Evolutionary conservation across 2,797 vertebrate genomes (phyloP).

Genomic region (Enteromius treurensis): DNA sequence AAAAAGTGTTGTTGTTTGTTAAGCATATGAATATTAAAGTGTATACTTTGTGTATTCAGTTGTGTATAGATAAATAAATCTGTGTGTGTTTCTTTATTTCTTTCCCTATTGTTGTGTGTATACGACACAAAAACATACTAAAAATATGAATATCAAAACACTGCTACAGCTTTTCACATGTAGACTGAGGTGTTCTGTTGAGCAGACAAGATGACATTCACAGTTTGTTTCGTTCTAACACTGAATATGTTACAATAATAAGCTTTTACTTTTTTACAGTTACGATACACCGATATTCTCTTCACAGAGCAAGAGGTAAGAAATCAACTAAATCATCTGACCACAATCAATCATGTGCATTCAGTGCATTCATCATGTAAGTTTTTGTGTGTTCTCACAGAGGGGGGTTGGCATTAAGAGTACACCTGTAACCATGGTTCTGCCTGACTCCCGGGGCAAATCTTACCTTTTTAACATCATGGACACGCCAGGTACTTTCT

Average conservation of each 20-base stretch:
- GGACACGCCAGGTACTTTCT: constrained; percentile 91
- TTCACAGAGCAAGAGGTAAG: constrained; percentile 98
- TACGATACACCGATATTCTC: constrained; percentile 97
- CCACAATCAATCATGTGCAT: neutral
- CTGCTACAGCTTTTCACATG: neutral
- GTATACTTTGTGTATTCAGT: neutral
- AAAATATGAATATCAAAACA: too few relatives aligned
- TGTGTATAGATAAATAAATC: too few relatives aligned
- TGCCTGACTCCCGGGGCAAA: constrained; percentile 96
- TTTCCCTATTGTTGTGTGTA: neutral
- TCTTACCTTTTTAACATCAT: constrained; percentile 99
- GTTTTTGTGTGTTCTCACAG: constrained; percentile 69
- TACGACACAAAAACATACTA: neutral
- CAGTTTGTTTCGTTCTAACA: neutral
- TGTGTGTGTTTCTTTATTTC: too few relatives aligned
- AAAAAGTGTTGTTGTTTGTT: neutral
- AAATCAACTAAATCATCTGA: neutral
- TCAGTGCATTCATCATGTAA: neutral
- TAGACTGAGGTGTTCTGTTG: neutral
- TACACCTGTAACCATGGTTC: constrained; percentile 94
- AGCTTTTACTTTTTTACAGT: constrained; percentile 71
- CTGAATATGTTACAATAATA: neutral
- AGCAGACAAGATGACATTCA: neutral
- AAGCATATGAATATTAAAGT: neutral
- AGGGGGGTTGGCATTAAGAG: constrained; percentile 99